Base-by-base conservation (phyloP, 2,797 vertebrate species). In the Trichosurus vulpecula region DNA sequence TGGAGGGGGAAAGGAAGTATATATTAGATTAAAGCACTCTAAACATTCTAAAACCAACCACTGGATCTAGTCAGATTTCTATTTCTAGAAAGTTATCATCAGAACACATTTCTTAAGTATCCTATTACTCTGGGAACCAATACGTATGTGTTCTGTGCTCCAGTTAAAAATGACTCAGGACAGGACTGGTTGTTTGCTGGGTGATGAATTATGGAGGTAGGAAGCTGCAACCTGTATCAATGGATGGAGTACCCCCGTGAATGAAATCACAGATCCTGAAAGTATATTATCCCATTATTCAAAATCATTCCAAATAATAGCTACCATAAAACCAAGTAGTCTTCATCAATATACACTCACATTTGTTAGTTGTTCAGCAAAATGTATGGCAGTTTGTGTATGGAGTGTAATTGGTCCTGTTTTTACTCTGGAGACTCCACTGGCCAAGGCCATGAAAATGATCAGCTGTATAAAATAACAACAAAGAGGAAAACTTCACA, bases 371-470 rank as follows among this genome's bases (percentile, higher is more conserved):
- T 99, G 99, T 97, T 99, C 99, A 94, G 99, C 99, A 90, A 99
- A 99, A 97, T 99, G 99, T 91, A 99, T 99, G 61, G 99, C 99
- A 0, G 99, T 99, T 98, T 99, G 99, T 0, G 99, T 99, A 98
- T 99, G 99, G 90, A 99, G 99, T 0, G 99, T 99, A 96, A 99
- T 98, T 0, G 99, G 99, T 87, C 99, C 99, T 0, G 99, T 99
- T 97, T 99, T 99, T 95, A 99, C 99, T 98, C 99, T 99, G 95
- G 99, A 99, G 14, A 99, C 98, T 30, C 99, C 99, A 87, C 99
- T 99, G 4, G 99, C 99, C 98, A 99, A 96, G 0, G 99, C 99
- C 99, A 99, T 99, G 98, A 99, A 99, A 98, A 99, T 98, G 96
- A 99, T 99, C 91, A 99, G 98, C 99, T 99, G 97, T 95, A 97